phyloP scores from a whole-genome alignment of 2,797 vertebrate species.

The Hippocampus kuda region DNA sequence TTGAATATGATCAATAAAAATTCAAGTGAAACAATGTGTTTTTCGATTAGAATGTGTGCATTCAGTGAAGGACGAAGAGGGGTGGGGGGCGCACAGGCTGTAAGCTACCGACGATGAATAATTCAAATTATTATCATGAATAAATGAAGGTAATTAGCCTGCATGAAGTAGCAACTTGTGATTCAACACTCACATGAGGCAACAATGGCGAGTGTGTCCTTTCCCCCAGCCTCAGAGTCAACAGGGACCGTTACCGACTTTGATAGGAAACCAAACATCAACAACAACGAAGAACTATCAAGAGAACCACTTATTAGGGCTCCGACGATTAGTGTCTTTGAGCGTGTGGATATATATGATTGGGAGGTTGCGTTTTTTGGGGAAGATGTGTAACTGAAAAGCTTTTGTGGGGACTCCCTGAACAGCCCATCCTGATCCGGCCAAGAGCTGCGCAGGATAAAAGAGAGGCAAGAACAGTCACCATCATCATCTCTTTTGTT shows the following conservation, averaged over 20 bases:
- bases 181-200: conserved; percentile 20
- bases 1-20: conserved; percentile 5
- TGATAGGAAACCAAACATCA: conserved; percentile 27
- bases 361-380: conserved; percentile 32
- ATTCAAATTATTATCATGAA: conserved; percentile 45
- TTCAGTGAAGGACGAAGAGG: conserved; percentile 10
- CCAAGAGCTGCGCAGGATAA: conserved; percentile 47
- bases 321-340: conserved; percentile 28
- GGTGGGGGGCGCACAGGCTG: conserved; percentile 7
- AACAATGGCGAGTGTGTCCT: conserved; percentile 35
- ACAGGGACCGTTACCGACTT: conserved; percentile 51
- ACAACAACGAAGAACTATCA: conserved; percentile 31
- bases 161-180: conserved; percentile 26
- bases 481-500: conserved; percentile 48
- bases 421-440: conserved; percentile 25
- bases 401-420: conserved; percentile 46
- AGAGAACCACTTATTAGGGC: conserved; percentile 30
- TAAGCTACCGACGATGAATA: conserved; percentile 32
- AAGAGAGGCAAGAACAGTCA: conserved; percentile 47
- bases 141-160: conserved; percentile 43
- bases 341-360: conserved; percentile 24
- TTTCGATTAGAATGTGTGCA: conserved; percentile 17
- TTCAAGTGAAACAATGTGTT: conserved; percentile 18
- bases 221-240: conserved; percentile 45
- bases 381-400: conserved; percentile 47